A percentile compares a stretch with the other conserved stretches of the same genome.
phyloP scores from a whole-genome alignment of 2,113 vertebrate species.

The Asarcornis scutulata region DNA sequence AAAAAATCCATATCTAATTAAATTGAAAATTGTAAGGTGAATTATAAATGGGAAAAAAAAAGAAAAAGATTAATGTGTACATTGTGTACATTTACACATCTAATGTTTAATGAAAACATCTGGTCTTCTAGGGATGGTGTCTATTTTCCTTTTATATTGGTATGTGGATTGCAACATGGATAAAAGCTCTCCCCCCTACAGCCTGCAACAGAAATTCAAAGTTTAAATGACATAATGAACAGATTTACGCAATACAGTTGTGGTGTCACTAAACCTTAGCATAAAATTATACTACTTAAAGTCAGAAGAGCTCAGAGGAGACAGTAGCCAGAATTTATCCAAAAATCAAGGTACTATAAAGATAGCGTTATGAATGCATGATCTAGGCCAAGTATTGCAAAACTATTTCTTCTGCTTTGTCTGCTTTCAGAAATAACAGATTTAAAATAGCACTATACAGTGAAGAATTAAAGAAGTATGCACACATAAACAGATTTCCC shows the following conservation, averaged over 20 bases:
- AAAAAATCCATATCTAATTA: slow-evolving; percentile 72
- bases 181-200: not conserved
- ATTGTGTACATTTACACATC: slow-evolving; percentile 27
- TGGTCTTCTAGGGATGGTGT: not conserved
- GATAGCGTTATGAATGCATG: not conserved
- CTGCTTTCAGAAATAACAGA: not conserved
- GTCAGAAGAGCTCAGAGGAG: slow-evolving; percentile 55
- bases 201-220: slow-evolving; percentile 48
- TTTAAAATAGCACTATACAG: not conserved
- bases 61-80: slow-evolving; percentile 14
- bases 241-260: slow-evolving; percentile 69
- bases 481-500: not conserved
- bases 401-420: slow-evolving; percentile 1
- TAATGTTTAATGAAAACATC: slow-evolving; percentile 60
- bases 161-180: not conserved
- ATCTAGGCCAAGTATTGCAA: not conserved
- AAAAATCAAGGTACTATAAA: slow-evolving; percentile 37
- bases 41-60: slow-evolving; percentile 33
- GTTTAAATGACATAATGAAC: slow-evolving; percentile 63
- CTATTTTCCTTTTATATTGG: not conserved
- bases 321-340: slow-evolving; percentile 56
- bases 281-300: slow-evolving; percentile 68
- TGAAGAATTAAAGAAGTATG: not conserved
- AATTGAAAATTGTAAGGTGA: slow-evolving; percentile 37
- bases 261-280: slow-evolving; percentile 62